Evolutionary conservation across 1,140 invertebrate species (phyloP), one percentile per base, ranked within the genome.

Genomic region (Pogonomyrmex barbatus): DNA sequence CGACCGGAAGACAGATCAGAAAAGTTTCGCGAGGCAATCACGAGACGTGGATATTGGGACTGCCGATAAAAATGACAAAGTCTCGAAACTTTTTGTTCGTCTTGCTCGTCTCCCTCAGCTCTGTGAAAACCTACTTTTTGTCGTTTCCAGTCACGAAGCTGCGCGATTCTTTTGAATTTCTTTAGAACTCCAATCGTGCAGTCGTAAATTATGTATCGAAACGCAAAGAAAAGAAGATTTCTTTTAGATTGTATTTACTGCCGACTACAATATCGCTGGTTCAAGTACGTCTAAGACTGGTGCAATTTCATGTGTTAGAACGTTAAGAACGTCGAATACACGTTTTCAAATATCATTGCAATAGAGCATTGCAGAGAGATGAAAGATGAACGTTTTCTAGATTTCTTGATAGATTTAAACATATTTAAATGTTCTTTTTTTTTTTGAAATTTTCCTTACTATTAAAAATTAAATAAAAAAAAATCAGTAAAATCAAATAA

Each of bases 41-140:
- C 91, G 88, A 87, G 85, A 71, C 89, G 87, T 65, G 89, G 93
- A 93, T 93, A 94, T 93, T 92, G 88, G 87, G 42, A 81, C 90
- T 92, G 92, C 90, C 92, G 93, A 94, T 94, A 94, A 94, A 94
- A 95, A 94, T 94, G 93, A 94, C 92, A 92, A 94, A 94, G 92
- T 94, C 91, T 87, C 65, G 60, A 91, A 94, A 90, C 90, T 94
- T 92, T 93, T 87, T 79, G 77, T 65, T 60, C 63, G 62, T 24
- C 60, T 5, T 24, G 12, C 70, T 24, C 62, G 50, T 52, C 24
- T 24, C 36, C 17, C 33, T 63, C 17, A 45, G 42, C 58, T 84
- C 58, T 76, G 87, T 88, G 87, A 71, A 91, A 91, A 91, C 86
- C 88, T 84, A 91, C 85, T 92, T 92, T 92, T 87, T 86, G 82